Evolutionary conservation across 2,797 vertebrate species (phyloP).

Genomic region (Thunnus albacares): DNA sequence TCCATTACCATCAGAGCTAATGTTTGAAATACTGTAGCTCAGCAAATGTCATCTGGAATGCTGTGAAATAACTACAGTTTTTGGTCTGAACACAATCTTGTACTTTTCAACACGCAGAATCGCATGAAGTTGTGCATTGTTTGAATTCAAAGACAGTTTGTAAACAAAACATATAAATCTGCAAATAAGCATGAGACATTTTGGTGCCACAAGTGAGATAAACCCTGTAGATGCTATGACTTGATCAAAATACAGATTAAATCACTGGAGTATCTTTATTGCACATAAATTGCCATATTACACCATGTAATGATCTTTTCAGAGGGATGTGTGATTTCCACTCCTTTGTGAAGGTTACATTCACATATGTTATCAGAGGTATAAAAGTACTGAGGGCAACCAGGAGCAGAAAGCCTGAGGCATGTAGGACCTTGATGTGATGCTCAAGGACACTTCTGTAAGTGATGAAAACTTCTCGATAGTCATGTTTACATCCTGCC

Average conservation of each 20-base stretch:
- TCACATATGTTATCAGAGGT: conserved; percentile 34
- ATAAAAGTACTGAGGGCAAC: conserved; percentile 32
- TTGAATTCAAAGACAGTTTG: not conserved
- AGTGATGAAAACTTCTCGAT: conserved; percentile 7
- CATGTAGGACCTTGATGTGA: conserved; percentile 18
- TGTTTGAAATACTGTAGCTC: not conserved
- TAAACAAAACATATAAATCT: conserved; percentile 2
- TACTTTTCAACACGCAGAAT: not conserved
- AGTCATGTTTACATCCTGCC: not conserved
- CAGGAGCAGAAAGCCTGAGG: conserved; percentile 43
- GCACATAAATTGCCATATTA: conserved; percentile 26
- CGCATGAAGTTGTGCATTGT: not conserved
- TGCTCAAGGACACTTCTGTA: conserved; percentile 54
- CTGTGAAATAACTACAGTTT: not conserved
- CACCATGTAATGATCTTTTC: conserved; percentile 30
- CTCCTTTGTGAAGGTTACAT: conserved; percentile 32
- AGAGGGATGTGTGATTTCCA: conserved; percentile 22
- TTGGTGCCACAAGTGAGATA: not conserved
- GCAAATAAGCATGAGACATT: conserved; percentile 8
- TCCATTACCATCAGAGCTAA: not conserved
- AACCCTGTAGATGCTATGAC: conserved; percentile 3
- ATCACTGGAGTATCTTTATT: conserved; percentile 2
- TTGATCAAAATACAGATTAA: conserved; percentile 25
- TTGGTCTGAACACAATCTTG: not conserved
- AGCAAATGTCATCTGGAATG: not conserved